Conservation (phyloP, 2,888 invertebrate genomes). For the Pseudeuparius sepicola region DNA sequence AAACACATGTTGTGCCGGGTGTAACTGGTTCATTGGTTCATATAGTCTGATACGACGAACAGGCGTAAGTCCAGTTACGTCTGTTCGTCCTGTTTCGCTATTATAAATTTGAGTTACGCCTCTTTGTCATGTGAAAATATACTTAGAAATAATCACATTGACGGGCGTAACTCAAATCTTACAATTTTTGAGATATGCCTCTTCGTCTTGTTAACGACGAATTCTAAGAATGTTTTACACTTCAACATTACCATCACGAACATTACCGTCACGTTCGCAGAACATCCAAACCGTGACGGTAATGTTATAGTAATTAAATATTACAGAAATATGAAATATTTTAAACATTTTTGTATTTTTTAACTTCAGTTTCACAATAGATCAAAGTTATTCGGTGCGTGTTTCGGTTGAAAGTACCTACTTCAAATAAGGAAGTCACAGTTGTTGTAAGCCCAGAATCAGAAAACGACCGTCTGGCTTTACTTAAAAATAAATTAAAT, state of each 20-base stretch:
- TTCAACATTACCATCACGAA: conserved; percentile 2
- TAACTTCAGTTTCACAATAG: conserved; percentile 1
- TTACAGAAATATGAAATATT: background rate
- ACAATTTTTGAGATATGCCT: no score
- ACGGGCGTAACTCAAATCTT: no score
- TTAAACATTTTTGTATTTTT: conserved; percentile 1
- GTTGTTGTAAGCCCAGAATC: background rate
- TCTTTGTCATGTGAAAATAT: no score
- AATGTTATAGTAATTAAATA: background rate
- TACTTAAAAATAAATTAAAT: conserved; percentile 1
- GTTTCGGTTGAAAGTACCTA: background rate
- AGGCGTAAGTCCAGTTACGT: no score
- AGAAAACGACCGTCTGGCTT: background rate
- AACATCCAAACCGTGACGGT: conserved; percentile 1
- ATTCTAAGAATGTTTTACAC: no score
- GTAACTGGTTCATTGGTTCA: no score
- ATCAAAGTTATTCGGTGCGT: background rate
- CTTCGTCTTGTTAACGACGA: no score
- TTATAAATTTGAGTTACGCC: no score
- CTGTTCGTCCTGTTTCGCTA: no score
- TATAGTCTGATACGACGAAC: no score
- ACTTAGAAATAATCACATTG: no score
- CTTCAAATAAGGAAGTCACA: conserved; percentile 1
- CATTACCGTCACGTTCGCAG: conserved; percentile 1
- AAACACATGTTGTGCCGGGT: no score